Percentiles rank a stretch among this genome's conserved stretches.
These are phyloP conservation scores for Peromyscus attwateri DNA, from an alignment of 2,797 vertebrate species.

Conservation along the genomic window DNA sequence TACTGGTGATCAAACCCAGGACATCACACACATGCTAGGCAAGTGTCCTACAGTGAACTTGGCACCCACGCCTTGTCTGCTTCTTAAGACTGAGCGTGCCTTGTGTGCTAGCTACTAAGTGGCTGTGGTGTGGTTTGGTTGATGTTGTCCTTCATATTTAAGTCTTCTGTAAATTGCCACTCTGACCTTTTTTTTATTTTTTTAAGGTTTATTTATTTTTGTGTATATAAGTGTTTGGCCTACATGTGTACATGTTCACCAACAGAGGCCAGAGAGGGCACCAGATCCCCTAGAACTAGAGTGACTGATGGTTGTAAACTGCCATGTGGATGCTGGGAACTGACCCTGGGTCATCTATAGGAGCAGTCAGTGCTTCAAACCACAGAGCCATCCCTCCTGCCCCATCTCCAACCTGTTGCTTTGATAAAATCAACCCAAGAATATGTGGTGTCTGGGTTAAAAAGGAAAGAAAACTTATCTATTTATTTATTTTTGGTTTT, in stretches of 20 bases:
- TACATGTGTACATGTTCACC: not conserved
- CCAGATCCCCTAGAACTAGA: not conserved
- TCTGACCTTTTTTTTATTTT: not conserved
- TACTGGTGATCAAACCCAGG: not conserved
- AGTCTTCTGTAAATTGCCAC: slow-evolving; percentile 45
- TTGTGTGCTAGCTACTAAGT: not conserved
- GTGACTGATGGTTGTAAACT: not conserved
- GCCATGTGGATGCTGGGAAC: not conserved
- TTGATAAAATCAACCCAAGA: slow-evolving; percentile 49
- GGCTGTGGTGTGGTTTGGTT: not conserved
- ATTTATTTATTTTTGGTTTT: too few species aligned
- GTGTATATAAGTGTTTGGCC: not conserved
- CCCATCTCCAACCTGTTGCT: not conserved
- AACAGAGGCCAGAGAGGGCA: not conserved
- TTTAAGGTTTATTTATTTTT: not conserved
- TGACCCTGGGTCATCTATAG: not conserved
- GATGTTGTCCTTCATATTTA: slow-evolving; percentile 2
- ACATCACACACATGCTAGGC: not conserved
- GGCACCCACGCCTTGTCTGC: not conserved
- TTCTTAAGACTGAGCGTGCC: not conserved
- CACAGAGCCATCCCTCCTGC: not conserved
- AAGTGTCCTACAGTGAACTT: not conserved
- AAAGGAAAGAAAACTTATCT: slow-evolving; percentile 37
- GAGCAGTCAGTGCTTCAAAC: not conserved
- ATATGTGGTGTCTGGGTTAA: slow-evolving; percentile 22